Evolutionary conservation across 2,888 invertebrate genomes (phyloP), one percentile per base, ranked within the genome.

Genomic region (Caenorhabditis plicata): DNA sequence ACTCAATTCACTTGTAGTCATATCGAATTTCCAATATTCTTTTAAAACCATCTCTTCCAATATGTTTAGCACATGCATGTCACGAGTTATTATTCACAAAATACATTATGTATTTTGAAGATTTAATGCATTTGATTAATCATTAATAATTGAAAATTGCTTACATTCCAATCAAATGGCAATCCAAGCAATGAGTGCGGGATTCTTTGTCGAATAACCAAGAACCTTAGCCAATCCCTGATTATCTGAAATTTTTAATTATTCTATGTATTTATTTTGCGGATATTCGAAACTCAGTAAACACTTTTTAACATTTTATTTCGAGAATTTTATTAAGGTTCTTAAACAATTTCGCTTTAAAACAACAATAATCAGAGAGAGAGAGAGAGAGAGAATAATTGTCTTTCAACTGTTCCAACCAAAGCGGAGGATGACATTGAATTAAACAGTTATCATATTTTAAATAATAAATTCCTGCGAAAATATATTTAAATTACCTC

Each of bases 191-290:
- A 48, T 15, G 71, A 63, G 54, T 75, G 74, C 15, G 76, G 75
- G 25, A 76, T 69, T 33, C 76, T 60, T 56, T 75, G 74, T 48
- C 76, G 67, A 23, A 76, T 56, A 8, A 76, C 64, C 23, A 76
- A 60, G 60, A 74, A 73, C 41, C 75, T 62, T 9, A 76, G 58
- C 60, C 73, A 68, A 52, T 76, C 76, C 4, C 73, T 66, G 41
- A 71, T 70, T 35, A 68, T 57, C 71, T 71, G 44, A 44, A 46
- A 48, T 31, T n/a, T n/a, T n/a, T n/a, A n/a, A n/a, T n/a, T n/a
- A n/a, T n/a, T n/a, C n/a, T n/a, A n/a, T n/a, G n/a, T n/a, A 22
- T 19, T 39, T 39, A 23, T 25, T 20, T 17, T n/a, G 8, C 7
- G n/a, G 19, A 13, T 20, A 22, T 31, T 48, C 27, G 25, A 4